These are phyloP conservation scores for Nomia melanderi DNA, from an alignment of 1,140 invertebrate genomes.

Conservation along the genomic window DNA sequence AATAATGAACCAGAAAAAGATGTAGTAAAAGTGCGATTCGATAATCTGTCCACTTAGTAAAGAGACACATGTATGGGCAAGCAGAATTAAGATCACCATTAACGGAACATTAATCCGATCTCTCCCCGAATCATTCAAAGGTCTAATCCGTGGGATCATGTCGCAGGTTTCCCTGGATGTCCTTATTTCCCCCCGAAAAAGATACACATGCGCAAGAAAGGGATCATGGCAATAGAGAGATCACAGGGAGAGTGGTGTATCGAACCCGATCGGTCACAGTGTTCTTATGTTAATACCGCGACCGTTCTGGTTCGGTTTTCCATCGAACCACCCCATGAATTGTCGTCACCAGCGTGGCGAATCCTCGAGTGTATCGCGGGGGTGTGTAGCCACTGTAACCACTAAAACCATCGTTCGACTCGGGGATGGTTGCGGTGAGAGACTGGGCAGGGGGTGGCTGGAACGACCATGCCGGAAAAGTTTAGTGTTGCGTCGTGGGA, in stretches of 20 bases:
- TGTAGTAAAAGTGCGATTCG: no score
- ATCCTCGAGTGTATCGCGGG: slow-evolving; percentile 77
- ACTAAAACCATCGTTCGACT: slow-evolving; percentile 70
- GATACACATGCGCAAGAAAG: not conserved
- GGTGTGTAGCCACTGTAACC: slow-evolving; percentile 78
- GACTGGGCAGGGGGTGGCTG: slow-evolving; percentile 17
- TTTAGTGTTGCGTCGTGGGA: slow-evolving; percentile 71
- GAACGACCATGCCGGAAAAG: slow-evolving; percentile 32
- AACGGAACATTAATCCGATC: slow-evolving; percentile 28
- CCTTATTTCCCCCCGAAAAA: not conserved
- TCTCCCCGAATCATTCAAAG: not conserved
- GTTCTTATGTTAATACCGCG: slow-evolving; percentile 78
- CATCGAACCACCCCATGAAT: slow-evolving; percentile 50
- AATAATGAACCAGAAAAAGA: no score
- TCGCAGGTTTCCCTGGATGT: not conserved
- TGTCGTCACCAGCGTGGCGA: slow-evolving; percentile 76
- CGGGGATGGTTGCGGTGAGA: slow-evolving; percentile 30
- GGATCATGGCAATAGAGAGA: slow-evolving; percentile 74
- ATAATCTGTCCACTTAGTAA: no score
- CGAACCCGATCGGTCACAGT: slow-evolving; percentile 74
- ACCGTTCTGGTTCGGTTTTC: slow-evolving; percentile 69
- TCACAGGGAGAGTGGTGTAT: slow-evolving; percentile 67
- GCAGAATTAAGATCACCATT: slow-evolving; percentile 13
- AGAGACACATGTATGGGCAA: no score
- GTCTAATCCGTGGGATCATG: slow-evolving; percentile 1